Conservation (phyloP, 2,113 vertebrate genomes). For the Gadus chalcogrammus region DNA sequence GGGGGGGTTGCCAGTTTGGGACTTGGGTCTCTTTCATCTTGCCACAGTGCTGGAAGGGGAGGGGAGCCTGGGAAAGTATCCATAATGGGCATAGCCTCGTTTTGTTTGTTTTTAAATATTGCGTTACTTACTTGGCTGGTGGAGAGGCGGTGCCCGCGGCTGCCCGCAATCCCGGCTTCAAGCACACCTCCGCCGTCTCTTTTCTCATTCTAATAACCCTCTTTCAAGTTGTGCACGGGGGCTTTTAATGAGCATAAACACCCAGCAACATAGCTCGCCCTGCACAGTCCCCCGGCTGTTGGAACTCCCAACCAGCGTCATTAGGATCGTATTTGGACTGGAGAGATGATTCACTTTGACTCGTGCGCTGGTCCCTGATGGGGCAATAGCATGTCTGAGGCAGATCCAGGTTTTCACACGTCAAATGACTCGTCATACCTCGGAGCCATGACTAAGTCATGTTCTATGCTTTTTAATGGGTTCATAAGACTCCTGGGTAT, state of each 20-base stretch:
- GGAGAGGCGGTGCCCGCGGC: too few relatives aligned
- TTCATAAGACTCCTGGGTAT: too few relatives aligned
- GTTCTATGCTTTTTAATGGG: too few relatives aligned
- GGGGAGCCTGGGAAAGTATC: background rate
- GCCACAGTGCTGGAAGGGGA: background rate
- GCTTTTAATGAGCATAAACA: slow-evolving; percentile 32
- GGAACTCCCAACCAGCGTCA: slow-evolving; percentile 9
- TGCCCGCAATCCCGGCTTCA: background rate
- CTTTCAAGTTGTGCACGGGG: slow-evolving; percentile 16
- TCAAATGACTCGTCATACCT: too few relatives aligned
- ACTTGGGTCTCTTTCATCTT: slow-evolving; percentile 22
- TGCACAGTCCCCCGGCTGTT: background rate
- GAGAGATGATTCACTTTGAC: slow-evolving; percentile 4
- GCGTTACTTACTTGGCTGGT: too few relatives aligned
- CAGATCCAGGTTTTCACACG: too few relatives aligned
- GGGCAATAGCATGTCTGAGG: background rate
- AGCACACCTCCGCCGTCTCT: slow-evolving; percentile 7
- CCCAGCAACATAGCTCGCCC: slow-evolving; percentile 10
- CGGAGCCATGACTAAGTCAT: too few relatives aligned
- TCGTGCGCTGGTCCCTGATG: background rate
- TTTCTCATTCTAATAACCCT: slow-evolving; percentile 32
- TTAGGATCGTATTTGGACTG: slow-evolving; percentile 12
- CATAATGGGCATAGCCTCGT: slow-evolving; percentile 1
- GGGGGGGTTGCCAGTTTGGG: slow-evolving; percentile 22
- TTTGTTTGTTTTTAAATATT: slow-evolving; percentile 24